Evolutionary conservation across 2,888 invertebrate genomes (phyloP), one percentile per base, ranked within the genome.

Genomic region (Hypercompe scribonia): DNA sequence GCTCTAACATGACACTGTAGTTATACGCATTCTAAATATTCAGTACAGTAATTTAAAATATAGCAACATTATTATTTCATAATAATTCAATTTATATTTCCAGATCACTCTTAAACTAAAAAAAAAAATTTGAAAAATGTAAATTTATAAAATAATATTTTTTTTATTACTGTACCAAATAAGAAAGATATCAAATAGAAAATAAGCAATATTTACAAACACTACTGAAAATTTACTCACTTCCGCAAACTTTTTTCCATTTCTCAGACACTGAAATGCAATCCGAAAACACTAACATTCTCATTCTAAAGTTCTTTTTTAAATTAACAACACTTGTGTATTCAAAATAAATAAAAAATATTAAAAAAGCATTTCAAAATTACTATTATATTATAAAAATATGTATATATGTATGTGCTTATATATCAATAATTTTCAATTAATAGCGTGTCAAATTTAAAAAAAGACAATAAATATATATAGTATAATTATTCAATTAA

Each of bases 191-290:
- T 15, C 31, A 58, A 15, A 73, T 81, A 81, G 80, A 72, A 75
- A 91, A 92, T 90, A 84, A 84, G 85, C 93, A 81, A 78, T 88
- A 89, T 89, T 89, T 90, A 92, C 82, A 84, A 78, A 82, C 88
- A 93, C 91, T 91, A 93, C 89, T 73, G 76, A 84, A 89, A 88
- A 89, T 88, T 93, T 94, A 95, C 95, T 95, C 93, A 95, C 95
- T 95, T 91, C 95, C 95, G 93, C 92, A 95, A 88, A 95, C 89
- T 93, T 93, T 94, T 94, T 95, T 95, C 94, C 94, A 94, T 90
- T 95, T 95, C 82, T 95, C 95, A 92, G 95, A 94, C 93, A 93
- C 94, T 95, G 95, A 94, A 95, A 95, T 92, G 91, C 93, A 94
- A 94, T 93, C 87, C 88, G 90, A 94, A 92, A 92, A 88, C 70